Conservation (phyloP, 2,113 vertebrate genomes). For the Osmerus mordax region DNA sequence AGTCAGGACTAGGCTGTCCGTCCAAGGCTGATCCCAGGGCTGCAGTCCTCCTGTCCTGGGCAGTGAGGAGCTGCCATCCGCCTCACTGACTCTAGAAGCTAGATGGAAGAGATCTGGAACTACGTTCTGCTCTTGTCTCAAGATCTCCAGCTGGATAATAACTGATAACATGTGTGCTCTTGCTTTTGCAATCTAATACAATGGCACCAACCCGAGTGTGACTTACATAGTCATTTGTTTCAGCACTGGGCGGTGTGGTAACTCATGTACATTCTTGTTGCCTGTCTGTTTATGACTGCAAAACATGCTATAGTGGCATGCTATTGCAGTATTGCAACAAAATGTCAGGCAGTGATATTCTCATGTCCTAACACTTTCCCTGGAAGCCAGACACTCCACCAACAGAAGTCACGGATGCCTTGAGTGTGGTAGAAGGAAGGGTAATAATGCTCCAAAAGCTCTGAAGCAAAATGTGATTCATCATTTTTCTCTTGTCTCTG, state of each 20-base stretch:
- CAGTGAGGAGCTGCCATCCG: constrained; percentile 50
- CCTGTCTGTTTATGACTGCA: too few relatives aligned
- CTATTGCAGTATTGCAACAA: too few relatives aligned
- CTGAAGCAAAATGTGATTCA: neutral
- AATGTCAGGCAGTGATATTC: too few relatives aligned
- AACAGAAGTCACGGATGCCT: too few relatives aligned
- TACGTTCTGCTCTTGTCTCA: constrained; percentile 46
- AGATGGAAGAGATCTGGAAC: constrained; percentile 54
- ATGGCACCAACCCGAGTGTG: neutral
- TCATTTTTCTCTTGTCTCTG: neutral
- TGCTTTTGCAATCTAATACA: constrained; percentile 33
- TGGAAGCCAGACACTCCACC: too few relatives aligned
- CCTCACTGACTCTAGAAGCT: constrained; percentile 57
- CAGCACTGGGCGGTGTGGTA: too few relatives aligned
- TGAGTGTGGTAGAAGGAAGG: too few relatives aligned
- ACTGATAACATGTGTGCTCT: constrained; percentile 51
- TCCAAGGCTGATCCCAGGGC: constrained; percentile 57
- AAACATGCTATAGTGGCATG: too few relatives aligned
- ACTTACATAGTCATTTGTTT: too few relatives aligned
- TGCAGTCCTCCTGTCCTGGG: constrained; percentile 47
- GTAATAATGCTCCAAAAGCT: too few relatives aligned
- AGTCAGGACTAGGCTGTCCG: constrained; percentile 16
- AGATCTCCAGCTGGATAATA: constrained; percentile 45
- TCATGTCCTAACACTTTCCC: too few relatives aligned
- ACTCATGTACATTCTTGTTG: too few relatives aligned